A percentile compares a stretch with the other conserved stretches of the same genome.
These are phyloP conservation scores for Emys orbicularis DNA, from an alignment of 2,797 vertebrate genomes.

Conservation along the genomic window DNA sequence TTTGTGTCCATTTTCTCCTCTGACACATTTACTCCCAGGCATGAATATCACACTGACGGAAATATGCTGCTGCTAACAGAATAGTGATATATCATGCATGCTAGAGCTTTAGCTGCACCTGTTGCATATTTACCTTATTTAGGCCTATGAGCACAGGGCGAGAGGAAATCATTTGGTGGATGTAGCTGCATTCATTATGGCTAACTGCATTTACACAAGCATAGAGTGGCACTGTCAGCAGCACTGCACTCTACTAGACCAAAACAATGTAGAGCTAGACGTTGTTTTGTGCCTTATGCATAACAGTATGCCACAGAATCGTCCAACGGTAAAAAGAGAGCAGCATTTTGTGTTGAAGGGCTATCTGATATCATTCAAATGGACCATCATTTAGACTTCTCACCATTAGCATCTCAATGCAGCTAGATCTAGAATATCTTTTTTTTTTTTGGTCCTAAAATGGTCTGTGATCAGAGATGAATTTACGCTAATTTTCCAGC, in stretches of 20 bases:
- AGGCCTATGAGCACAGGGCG: not conserved
- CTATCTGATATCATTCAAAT: not conserved
- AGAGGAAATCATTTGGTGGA: not conserved
- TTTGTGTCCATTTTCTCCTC: not conserved
- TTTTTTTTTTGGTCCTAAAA: not conserved
- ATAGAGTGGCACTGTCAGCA: not conserved
- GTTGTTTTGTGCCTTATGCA: not conserved
- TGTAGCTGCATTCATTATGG: not conserved
- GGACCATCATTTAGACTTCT: not conserved
- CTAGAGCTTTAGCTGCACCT: not conserved
- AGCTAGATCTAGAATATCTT: rapidly evolving
- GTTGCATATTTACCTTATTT: not conserved
- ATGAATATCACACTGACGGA: not conserved
- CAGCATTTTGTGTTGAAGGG: not conserved
- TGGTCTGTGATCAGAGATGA: not conserved
- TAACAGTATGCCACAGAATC: not conserved
- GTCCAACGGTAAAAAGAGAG: not conserved
- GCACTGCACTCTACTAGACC: not conserved
- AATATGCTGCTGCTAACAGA: not conserved
- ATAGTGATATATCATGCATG: not conserved
- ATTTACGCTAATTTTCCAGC: not conserved
- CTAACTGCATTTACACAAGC: not conserved
- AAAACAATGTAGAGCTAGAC: not conserved
- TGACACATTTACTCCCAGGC: not conserved
- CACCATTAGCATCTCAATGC: rapidly evolving